Base-by-base conservation (phyloP, 2,113 vertebrate species). In the Ovis canadensis region DNA sequence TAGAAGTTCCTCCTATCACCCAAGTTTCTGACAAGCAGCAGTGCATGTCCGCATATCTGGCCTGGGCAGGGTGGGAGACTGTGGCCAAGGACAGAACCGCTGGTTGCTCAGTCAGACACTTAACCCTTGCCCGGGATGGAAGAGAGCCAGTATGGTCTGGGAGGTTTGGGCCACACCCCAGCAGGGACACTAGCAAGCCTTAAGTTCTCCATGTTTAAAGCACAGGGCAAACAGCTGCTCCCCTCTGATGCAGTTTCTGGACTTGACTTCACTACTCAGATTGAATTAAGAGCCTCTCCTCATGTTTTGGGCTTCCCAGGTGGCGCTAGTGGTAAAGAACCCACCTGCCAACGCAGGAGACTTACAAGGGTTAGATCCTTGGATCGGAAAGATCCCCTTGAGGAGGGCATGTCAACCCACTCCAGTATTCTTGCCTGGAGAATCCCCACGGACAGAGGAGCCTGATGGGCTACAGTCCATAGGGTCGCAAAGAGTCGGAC, bases 171-270 rank as follows among this genome's bases (percentile, higher is more conserved):
- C 25, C 43, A 43, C 2, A 55, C 0, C 21, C 12, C 54, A 27
- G 7, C 80, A 62, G 52, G 86, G 43, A 74, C 1, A 40, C 43
- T 92, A 84, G 91, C 6, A 88, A 96, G 45, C 14, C 19, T 2
- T 77, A 48, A 74, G 78, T 52, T 74, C 88, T 85, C 64, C 3
- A 36, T 88, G 50, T 96, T 95, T 91, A 86, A 77, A 25, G 60
- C 25, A 88, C 21, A 59, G 5, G 45, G 48, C 45, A 88, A 87
- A 92, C 31, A 55, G 17, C 31, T 83, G 4, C 45, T 77, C 48
- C 74, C 54, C 43, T 19, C 7, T 29, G n/a, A 21, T 31, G 14
- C 29, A 50, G 88, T 86, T 90, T 43, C 74, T 83, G 43, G 23
- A 88, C 5, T n/a, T 96, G 45, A 71, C 17, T 45, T 80, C n/a